Base-by-base conservation (phyloP, 92 coral and sea anemone genomes). In the Umimayanthus kanabou region DNA sequence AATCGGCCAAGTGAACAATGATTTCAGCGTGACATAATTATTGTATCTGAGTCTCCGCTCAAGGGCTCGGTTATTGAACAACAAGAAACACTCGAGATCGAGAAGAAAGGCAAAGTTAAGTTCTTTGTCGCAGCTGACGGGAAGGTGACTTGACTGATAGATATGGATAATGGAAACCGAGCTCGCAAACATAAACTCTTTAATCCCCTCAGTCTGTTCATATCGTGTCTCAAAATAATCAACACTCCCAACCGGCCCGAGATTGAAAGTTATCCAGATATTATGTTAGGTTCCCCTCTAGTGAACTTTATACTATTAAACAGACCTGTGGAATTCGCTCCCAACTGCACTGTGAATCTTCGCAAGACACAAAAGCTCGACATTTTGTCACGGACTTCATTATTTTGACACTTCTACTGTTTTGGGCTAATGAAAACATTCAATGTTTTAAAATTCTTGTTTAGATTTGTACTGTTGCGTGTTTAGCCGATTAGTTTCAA, bases 11-110 rank as follows among this genome's bases (percentile, higher is more conserved):
- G 66, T 53, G 64, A 49, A 49, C 65, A 75, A 75, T 75, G 53
- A 75, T 78, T 78, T 11, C 82, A 78, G 82, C 67, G 82, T 78
- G 82, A 78, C 82, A 26, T 22, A 76, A 26, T 78, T 6, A 47
- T 78, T 45, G 40, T 78, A 78, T 78, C 82, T 1, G 39, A 73
- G 15, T 22, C 50, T 8, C 23, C 66, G 64, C 29, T 78, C 82
- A 78, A n/a, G 82, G 39, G 65, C 30, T 77, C 61, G 30, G 57
- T 28, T 77, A 42, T 29, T 26, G 11, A 47, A 53, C 47, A 78
- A 49, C 65, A 78, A 49, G 15, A 78, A 47, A 25, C 82, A 47
- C 82, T 10, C 82, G 43, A 26, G 43, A 25, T 10, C 82, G 43
- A 26, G 43, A 25, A 26, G 39, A 47, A 47, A n/a, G 13, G 15